Conservation (phyloP, 2,797 vertebrate species). For the Malacoraja senta region DNA sequence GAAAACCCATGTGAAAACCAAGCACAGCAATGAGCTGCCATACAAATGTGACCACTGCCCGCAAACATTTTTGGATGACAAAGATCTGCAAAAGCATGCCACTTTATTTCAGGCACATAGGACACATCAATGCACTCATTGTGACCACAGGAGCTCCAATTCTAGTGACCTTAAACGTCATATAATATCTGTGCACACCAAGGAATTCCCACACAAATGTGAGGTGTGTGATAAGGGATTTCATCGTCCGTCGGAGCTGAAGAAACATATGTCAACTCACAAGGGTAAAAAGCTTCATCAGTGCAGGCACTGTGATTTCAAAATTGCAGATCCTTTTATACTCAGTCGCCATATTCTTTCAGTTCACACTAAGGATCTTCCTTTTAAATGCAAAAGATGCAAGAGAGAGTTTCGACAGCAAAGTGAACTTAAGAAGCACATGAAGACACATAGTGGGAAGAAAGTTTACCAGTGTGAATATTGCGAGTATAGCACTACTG, state of each 20-base stretch:
- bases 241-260: constrained; percentile 79
- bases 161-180: constrained; percentile 82
- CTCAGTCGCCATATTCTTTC: constrained; percentile 93
- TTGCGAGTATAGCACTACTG: constrained; percentile 95
- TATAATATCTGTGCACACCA: constrained; percentile 80
- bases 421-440: constrained; percentile 92
- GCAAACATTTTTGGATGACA: constrained; percentile 74
- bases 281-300: constrained; percentile 93
- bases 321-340: constrained; percentile 88
- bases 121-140: constrained; percentile 76
- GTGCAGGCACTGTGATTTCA: constrained; percentile 96
- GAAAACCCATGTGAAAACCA: constrained; percentile 81
- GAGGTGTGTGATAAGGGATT: constrained; percentile 80
- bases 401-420: constrained; percentile 89
- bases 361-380: constrained; percentile 89
- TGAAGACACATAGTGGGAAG: constrained; percentile 95
- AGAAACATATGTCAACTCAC: constrained; percentile 78
- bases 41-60: constrained; percentile 79
- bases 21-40: constrained; percentile 71
- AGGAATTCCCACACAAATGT: constrained; percentile 82
- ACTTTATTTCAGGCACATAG: constrained; percentile 89
- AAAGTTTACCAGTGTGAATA: constrained; percentile 98
- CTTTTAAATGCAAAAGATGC: constrained; percentile 80
- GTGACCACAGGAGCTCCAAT: constrained; percentile 82
- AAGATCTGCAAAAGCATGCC: constrained; percentile 78